Percentiles rank a stretch among this genome's conserved stretches.
Evolutionary conservation across 2,113 vertebrate genomes (phyloP).

Genomic region (Rhynchomys soricoides): DNA sequence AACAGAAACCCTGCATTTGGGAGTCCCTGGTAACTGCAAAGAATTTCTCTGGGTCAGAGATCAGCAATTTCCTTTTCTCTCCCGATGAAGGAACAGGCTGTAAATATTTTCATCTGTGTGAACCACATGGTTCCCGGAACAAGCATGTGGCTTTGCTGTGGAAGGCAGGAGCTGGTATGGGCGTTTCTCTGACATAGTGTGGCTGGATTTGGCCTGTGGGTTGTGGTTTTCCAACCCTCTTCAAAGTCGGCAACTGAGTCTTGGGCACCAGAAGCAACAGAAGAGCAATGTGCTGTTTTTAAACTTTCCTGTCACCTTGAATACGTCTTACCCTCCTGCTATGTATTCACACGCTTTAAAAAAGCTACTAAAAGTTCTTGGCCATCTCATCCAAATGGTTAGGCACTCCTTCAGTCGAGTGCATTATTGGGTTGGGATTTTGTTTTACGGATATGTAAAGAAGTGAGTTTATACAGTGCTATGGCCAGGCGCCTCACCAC

Average conservation of each 20-base stretch:
- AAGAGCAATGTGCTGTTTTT: background rate
- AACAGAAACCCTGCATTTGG: background rate
- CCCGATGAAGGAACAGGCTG: background rate
- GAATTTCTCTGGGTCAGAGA: background rate
- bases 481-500: background rate
- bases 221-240: background rate
- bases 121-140: background rate
- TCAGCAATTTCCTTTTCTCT: background rate
- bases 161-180: fast-evolving
- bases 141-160: background rate
- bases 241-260: background rate
- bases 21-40: background rate
- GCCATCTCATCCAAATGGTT: background rate
- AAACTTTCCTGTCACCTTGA: background rate
- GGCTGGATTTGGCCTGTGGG: background rate
- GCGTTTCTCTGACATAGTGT: background rate
- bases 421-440: background rate
- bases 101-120: background rate
- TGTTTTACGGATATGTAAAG: background rate
- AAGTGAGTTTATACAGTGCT: background rate
- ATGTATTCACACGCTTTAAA: background rate
- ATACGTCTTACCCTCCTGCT: background rate
- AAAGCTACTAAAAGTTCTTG: background rate
- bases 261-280: background rate
- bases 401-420: background rate